Conservation (phyloP, 2,113 vertebrate species). For the Takifugu bimaculatus region DNA sequence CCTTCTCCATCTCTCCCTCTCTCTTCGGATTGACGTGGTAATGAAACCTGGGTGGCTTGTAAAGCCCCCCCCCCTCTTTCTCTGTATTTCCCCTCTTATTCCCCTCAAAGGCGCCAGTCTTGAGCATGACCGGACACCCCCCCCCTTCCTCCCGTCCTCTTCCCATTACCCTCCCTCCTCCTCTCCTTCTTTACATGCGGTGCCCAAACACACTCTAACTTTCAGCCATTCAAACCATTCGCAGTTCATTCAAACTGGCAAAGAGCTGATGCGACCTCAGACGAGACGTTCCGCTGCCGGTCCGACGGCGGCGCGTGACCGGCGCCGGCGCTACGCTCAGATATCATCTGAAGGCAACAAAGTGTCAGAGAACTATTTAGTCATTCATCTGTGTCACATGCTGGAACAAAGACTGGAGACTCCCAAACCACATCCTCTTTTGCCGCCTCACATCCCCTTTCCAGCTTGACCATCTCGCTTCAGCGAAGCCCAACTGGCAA, state of each 20-base stretch:
- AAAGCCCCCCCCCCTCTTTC: constrained; percentile 31
- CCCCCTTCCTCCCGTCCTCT: constrained; percentile 27
- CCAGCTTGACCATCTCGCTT: constrained; percentile 51
- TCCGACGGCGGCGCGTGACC: not conserved
- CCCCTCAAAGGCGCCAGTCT: constrained; percentile 49
- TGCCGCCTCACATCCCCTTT: constrained; percentile 72
- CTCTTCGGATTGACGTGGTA: constrained; percentile 90
- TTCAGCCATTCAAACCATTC: constrained; percentile 74
- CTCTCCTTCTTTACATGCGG: constrained; percentile 40
- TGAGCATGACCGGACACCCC: constrained; percentile 66
- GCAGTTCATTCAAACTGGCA: constrained; percentile 81
- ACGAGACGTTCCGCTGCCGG: constrained; percentile 23
- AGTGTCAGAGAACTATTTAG: constrained; percentile 22
- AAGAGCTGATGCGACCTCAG: constrained; percentile 70
- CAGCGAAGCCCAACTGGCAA: constrained; percentile 39
- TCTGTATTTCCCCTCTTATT: constrained; percentile 57
- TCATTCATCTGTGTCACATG: constrained; percentile 6
- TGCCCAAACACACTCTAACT: constrained; percentile 41
- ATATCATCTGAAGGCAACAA: not conserved
- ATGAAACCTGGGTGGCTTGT: constrained; percentile 80
- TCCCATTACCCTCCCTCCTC: constrained; percentile 35
- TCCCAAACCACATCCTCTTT: constrained; percentile 69
- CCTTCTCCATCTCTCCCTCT: constrained; percentile 62
- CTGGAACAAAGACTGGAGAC: constrained; percentile 25
- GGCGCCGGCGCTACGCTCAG: constrained; percentile 9